Evolutionary conservation across 2,888 invertebrate genomes (phyloP), one percentile per base, ranked within the genome.

Genomic region (Scaptomyza flava): DNA sequence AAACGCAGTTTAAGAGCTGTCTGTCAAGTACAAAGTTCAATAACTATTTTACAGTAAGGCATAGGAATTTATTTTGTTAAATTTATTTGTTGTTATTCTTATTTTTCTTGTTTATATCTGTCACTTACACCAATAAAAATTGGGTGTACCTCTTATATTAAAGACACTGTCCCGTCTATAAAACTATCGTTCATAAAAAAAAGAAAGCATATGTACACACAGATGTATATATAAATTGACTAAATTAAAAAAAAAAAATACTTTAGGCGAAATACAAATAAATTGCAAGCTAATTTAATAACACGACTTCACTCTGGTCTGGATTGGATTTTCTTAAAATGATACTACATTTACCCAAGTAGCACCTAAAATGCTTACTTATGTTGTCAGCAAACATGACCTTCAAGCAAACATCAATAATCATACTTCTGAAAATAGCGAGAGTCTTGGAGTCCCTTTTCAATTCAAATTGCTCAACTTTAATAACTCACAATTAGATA

Each of bases 141-240:
- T 50, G 23, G 9, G 34, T 36, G 52, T 23, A 20, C 42, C 34
- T 56, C 38, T 65, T 53, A 34, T 12, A 31, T 42, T 51, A 8
- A 34, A 42, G 38, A 45, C 56, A 50, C 27, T 45, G 50, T 64
- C 45, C 56, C 34, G 56, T 63, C 65, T 56, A 17, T 31, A 12
- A 11, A 58, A 47, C 20, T 50, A 20, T 50, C 33, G 31, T 45
- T 14, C 33, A 38, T 8, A 14, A 14, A 0, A 27, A 20, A 23
- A 23, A 9, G 14, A n/a, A 31, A 41, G 2, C 31, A 43, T 23
- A 47, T 48, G 31, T 50, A 50, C 48, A 66, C 56, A 51, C 48
- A 43, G 57, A 45, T 65, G 46, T 65, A 57, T 51, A 41, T 67
- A 67, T 57, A 56, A 45, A 65, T 67, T 51, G 14, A 42, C 41